Conservation (phyloP, 2,797 vertebrate species). For the Anas capensis region DNA sequence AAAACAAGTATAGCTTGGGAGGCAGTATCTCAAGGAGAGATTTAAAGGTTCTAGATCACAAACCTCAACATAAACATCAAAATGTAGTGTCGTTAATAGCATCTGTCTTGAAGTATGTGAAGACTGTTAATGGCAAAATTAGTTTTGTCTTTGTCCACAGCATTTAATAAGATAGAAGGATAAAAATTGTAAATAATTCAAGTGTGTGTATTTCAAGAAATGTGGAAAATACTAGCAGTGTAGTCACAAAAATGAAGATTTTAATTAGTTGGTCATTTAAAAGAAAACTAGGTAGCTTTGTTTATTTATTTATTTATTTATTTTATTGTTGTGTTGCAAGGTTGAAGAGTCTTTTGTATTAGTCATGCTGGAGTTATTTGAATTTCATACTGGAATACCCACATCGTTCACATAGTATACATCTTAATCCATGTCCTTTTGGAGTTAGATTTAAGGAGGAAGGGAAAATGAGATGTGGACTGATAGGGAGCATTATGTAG, state of each 20-base stretch:
- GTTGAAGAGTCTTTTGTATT: background rate
- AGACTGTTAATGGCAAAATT: background rate
- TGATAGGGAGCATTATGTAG: background rate
- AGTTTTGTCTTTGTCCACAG: background rate
- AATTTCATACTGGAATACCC: background rate
- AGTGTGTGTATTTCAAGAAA: background rate
- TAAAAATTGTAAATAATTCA: background rate
- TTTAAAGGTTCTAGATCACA: background rate
- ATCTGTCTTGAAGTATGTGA: background rate
- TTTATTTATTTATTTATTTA: too few species aligned
- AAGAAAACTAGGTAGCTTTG: background rate
- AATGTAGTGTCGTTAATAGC: background rate
- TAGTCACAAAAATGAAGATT: background rate
- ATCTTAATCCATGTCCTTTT: background rate
- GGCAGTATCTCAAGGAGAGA: background rate
- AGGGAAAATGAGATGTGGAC: background rate
- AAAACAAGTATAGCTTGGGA: background rate
- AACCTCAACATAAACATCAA: background rate
- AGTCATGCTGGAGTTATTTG: background rate
- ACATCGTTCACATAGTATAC: background rate
- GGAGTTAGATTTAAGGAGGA: background rate
- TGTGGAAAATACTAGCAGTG: background rate
- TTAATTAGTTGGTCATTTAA: background rate
- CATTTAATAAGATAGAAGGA: background rate
- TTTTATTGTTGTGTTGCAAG: background rate